Evolutionary conservation across 2,888 invertebrate species (phyloP), one percentile per base, ranked within the genome.

Genomic region (Strigamia transsilvanica): DNA sequence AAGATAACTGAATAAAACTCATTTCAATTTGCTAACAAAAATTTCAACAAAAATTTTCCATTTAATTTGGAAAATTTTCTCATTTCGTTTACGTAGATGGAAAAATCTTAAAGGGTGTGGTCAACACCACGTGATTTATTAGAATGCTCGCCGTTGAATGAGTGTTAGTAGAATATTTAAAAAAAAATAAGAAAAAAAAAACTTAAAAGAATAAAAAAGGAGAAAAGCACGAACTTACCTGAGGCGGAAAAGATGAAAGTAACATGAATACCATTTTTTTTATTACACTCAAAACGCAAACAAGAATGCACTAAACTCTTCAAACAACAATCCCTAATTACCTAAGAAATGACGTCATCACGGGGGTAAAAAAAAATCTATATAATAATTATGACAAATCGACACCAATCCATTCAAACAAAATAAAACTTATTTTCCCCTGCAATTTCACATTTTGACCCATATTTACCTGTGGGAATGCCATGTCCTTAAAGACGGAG

Each of bases 391-490:
- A 73, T 73, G 73, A 73, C 73, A 73, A 73, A 73, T 73, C 23
- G 73, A 73, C 73, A 73, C 73, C 23, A 66, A n/a, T 12, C 12
- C 15, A 13, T 46, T n/a, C 61, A 73, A 73, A 73, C 5, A 73
- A 66, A 66, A 66, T 12, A 66, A 66, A 73, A 73, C 32, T 73
- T 32, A 27, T 73, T 27, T 73, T 73, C 73, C 23, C 73, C 73
- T 73, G 73, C 12, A 73, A 73, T 73, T 73, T 73, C 9, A 10
- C n/a, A 27, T 73, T 73, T 73, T 73, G 73, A 73, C 73, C 73
- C 73, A 73, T 32, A 73, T 73, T 73, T 73, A 73, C 73, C 73
- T 73, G 73, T 73, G 73, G 73, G 73, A 73, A 73, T 27, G 73
- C 32, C 73, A 73, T 73, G 73, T 73, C 73, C 73, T 73, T 73